A percentile compares a stretch with the other conserved stretches of the same genome.
Evolutionary conservation across 2,888 invertebrate species (phyloP).

Genomic region (Drosophila melanosoma): DNA sequence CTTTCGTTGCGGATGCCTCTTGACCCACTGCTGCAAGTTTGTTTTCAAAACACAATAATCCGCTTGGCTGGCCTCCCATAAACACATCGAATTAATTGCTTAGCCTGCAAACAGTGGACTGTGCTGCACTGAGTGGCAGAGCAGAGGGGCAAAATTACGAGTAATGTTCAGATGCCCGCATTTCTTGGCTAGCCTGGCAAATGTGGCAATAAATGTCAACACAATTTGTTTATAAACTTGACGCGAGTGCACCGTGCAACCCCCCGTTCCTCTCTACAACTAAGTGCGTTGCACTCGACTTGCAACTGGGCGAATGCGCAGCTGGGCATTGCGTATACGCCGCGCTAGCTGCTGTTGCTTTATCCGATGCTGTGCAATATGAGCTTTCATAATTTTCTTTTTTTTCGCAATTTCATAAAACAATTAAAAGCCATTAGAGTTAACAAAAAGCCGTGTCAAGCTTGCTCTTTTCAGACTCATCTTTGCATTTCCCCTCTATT

Average conservation of each 20-base stretch:
- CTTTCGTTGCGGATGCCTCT: conserved; percentile 20
- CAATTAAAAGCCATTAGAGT: conserved; percentile 80
- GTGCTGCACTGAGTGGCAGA: background rate
- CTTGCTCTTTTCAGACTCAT: conserved; percentile 45
- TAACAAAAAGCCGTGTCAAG: conserved; percentile 64
- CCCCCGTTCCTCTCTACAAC: background rate
- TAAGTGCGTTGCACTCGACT: conserved; percentile 46
- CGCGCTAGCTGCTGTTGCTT: background rate
- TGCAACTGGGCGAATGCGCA: conserved; percentile 55
- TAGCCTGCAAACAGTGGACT: conserved; percentile 11
- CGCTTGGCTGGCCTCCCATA: conserved; percentile 47
- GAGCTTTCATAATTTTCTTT: conserved; percentile 14
- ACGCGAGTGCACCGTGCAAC: background rate
- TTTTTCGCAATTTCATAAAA: conserved; percentile 74
- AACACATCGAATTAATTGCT: conserved; percentile 61
- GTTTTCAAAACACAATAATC: conserved; percentile 52
- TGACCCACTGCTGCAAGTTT: conserved; percentile 48
- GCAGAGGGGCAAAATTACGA: background rate
- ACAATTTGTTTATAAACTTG: conserved; percentile 38
- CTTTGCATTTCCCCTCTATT: conserved; percentile 33
- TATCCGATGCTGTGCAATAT: conserved; percentile 26
- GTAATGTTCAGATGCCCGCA: conserved; percentile 29
- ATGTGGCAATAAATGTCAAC: conserved; percentile 60
- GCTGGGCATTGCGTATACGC: conserved; percentile 34
- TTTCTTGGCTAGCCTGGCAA: conserved; percentile 29